These are phyloP conservation scores for Prionace glauca DNA, from an alignment of 2,797 vertebrate species.

Conservation along the genomic window DNA sequence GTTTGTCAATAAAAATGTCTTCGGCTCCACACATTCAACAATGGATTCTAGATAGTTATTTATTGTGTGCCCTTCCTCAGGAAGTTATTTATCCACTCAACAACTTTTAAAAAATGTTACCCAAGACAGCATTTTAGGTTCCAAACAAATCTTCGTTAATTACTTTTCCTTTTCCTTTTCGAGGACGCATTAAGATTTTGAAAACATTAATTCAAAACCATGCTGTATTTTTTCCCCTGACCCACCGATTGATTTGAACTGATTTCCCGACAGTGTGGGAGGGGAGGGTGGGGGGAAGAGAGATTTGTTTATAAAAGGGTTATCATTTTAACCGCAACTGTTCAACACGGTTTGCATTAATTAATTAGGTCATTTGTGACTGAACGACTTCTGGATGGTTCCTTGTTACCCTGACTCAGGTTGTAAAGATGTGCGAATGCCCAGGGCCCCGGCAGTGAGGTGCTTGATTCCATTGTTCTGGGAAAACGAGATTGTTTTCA, in stretches of 20 bases:
- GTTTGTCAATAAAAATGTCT: neutral
- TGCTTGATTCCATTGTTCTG: constrained; percentile 15
- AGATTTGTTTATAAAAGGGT: neutral
- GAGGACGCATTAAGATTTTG: neutral
- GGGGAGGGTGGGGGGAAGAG: neutral
- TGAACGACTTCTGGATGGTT: neutral
- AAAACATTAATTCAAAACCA: neutral
- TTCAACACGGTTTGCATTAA: neutral
- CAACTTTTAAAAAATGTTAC: neutral
- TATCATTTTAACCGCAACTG: neutral
- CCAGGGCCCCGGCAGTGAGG: neutral
- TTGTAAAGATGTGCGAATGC: neutral
- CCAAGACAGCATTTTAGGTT: neutral
- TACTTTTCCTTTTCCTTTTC: neutral
- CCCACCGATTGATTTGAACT: neutral
- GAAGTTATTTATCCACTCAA: neutral
- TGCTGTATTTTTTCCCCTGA: neutral
- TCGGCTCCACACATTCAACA: neutral
- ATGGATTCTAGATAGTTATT: neutral
- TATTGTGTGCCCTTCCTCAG: neutral
- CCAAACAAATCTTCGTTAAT: neutral
- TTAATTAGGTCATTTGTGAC: neutral
- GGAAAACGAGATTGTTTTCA: constrained; percentile 8
- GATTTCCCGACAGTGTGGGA: neutral
- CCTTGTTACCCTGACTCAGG: neutral